Evolutionary conservation across 2,113 vertebrate genomes (phyloP), one percentile per base, ranked within the genome.

Genomic region (Dinomys branickii): DNA sequence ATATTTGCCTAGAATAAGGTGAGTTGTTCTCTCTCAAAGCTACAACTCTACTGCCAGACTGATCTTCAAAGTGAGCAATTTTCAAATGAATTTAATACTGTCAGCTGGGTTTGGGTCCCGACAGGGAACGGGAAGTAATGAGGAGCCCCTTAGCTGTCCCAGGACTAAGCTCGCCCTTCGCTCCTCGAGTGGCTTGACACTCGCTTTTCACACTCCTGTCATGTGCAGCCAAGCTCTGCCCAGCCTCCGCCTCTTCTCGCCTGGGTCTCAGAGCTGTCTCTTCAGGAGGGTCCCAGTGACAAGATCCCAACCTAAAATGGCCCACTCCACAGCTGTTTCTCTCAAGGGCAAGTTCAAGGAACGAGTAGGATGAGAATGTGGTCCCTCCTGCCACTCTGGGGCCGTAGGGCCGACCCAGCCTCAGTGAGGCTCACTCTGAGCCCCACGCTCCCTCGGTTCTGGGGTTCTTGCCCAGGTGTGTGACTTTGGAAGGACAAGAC

Each of bases 281-380:
- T 24, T 67, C 52, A 35, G 56, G 41, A 73, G 35, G n/a, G 7
- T 52, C 82, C 22, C 14, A 20, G n/a, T 1, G 56, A 0, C 0
- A 38, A 61, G 50, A n/a, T 14, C 3, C 28, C 1, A 26, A 4
- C 2, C 11, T 20, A 1, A 0, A 13, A 33, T 2, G 13, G 63
- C 0, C 44, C 3, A 0, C 19, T 50, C 52, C 58, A 30, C 1
- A 19, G 1, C 38, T 0, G 2, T 14, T 28, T 38, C 65, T 9
- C 41, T 14, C 20, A 10, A 47, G 33, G 35, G 41, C 52, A 14
- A 38, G 56, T 7, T 17, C 1, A 5, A 5, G 47, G 78, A 9
- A 73, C 30, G 16, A 81, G 88, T 73, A 17, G 28, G 14, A 33
- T 0, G 11, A 38, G 56, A n/a, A n/a, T 0, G 0, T 4, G 28